phyloP scores from a whole-genome alignment of 2,113 vertebrate species.

The Pelmatolapia mariae region DNA sequence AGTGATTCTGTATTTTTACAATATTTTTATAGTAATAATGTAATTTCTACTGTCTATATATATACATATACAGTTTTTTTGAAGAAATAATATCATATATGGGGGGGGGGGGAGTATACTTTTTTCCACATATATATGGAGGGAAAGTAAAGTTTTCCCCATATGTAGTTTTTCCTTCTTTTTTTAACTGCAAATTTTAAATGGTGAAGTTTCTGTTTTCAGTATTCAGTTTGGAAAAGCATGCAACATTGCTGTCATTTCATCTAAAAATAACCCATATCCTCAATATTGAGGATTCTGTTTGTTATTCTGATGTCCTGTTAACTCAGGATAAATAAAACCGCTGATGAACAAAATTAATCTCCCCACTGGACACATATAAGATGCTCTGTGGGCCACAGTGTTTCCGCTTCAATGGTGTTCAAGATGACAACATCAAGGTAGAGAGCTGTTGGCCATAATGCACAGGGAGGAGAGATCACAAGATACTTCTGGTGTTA shows the following conservation, averaged over 20 bases:
- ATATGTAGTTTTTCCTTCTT: background rate
- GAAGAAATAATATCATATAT: background rate
- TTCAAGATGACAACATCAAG: background rate
- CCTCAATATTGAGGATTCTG: background rate
- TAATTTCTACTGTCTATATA: background rate
- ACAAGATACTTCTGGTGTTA: slow-evolving; percentile 23
- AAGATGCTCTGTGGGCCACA: background rate
- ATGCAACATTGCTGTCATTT: background rate
- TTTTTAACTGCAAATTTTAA: background rate
- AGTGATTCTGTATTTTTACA: background rate
- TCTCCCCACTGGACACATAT: background rate
- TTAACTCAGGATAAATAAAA: background rate
- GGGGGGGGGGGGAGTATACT: fast-evolving
- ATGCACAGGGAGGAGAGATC: slow-evolving; percentile 2
- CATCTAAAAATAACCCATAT: background rate
- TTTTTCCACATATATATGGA: fast-evolving
- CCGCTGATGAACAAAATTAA: background rate
- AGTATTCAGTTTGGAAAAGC: background rate
- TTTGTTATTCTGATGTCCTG: background rate
- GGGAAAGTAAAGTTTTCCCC: background rate
- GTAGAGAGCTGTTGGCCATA: background rate
- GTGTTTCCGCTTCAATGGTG: background rate
- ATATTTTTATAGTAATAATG: background rate
- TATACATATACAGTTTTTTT: background rate
- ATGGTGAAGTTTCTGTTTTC: background rate